phyloP scores from a whole-genome alignment of 1,140 invertebrate species.

The Listronotus oregonensis region DNA sequence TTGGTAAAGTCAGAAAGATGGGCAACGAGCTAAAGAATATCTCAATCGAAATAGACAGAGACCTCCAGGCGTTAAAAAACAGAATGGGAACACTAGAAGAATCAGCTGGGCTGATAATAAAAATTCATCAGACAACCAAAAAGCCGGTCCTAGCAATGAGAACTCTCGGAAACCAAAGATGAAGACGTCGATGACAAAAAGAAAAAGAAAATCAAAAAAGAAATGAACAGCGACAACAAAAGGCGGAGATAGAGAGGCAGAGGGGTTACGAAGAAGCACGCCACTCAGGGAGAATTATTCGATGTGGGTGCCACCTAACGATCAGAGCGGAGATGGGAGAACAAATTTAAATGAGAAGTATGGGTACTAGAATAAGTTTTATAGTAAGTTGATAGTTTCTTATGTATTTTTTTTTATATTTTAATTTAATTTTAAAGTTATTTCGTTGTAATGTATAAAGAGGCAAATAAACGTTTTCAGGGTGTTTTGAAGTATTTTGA shows the following conservation, averaged over 20 bases:
- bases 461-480: too few relatives aligned
- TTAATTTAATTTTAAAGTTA: too few relatives aligned
- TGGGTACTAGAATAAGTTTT: constrained; percentile 6
- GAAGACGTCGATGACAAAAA: constrained; percentile 28
- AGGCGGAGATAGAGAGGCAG: constrained; percentile 56
- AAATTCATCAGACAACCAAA: background rate
- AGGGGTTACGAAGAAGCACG: constrained; percentile 59
- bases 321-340: constrained; percentile 79
- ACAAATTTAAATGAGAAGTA: constrained; percentile 79
- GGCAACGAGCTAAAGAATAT: constrained; percentile 36
- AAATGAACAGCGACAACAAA: constrained; percentile 49
- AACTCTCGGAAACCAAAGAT: background rate
- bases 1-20: constrained; percentile 33
- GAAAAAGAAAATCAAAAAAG: constrained; percentile 50
- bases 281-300: constrained; percentile 68
- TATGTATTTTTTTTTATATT: too few relatives aligned
- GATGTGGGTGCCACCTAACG: constrained; percentile 76
- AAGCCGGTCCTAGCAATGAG: background rate
- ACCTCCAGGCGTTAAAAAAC: constrained; percentile 20
- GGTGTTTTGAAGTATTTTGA: too few relatives aligned
- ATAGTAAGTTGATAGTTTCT: too few relatives aligned
- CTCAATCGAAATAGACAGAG: constrained; percentile 31
- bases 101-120: background rate
- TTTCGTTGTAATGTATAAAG: too few relatives aligned
- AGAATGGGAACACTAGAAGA: background rate